phyloP scores from a whole-genome alignment of 2,113 vertebrate species.

The Propithecus coquereli region DNA sequence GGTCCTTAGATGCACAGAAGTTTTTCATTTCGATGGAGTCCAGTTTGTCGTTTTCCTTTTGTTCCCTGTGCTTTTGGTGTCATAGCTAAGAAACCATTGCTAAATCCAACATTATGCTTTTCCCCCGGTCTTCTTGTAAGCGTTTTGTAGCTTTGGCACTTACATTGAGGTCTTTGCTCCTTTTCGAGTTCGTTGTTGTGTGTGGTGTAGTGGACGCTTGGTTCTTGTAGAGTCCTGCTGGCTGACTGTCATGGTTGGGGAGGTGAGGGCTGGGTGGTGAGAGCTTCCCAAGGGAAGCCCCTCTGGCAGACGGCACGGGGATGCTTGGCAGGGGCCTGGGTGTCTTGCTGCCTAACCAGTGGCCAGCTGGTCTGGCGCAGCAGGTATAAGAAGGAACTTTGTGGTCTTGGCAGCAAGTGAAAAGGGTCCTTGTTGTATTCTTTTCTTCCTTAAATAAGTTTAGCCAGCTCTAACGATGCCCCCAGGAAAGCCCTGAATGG shows the following conservation, averaged over 20 bases:
- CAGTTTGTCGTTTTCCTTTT: background rate
- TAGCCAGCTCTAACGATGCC: background rate
- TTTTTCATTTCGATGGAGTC: background rate
- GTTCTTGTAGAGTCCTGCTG: background rate
- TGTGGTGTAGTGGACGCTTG: background rate
- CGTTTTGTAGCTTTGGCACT: background rate
- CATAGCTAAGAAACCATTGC: background rate
- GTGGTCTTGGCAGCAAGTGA: conserved; percentile 1
- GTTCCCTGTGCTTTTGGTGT: background rate
- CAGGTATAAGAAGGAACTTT: conserved; percentile 47
- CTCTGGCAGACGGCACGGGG: background rate
- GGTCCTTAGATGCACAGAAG: background rate
- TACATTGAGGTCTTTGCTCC: background rate
- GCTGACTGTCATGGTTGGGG: background rate
- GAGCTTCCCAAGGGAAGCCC: background rate
- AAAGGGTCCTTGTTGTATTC: conserved; percentile 22
- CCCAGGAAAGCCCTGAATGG: background rate
- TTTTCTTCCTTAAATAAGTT: background rate
- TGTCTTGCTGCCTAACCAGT: background rate
- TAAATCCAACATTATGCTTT: background rate
- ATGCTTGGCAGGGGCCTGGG: background rate
- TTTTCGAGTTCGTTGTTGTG: background rate
- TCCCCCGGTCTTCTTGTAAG: background rate
- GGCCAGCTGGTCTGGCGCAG: background rate
- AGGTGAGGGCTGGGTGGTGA: background rate